phyloP scores from a whole-genome alignment of 2,113 vertebrate genomes.

The Eulacestoma nigropectus region DNA sequence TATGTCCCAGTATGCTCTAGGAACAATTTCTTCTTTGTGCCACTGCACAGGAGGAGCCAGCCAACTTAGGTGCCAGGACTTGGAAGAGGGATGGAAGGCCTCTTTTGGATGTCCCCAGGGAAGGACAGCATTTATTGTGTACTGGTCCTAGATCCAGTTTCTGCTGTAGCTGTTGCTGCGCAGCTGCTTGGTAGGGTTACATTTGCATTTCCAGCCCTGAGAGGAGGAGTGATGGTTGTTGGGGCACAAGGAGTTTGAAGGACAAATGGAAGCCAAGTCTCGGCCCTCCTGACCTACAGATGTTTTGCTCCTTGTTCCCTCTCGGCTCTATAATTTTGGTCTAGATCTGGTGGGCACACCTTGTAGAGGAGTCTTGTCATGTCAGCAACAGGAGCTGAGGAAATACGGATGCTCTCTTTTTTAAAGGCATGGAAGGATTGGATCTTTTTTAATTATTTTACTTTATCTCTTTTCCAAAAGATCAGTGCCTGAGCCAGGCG shows the following conservation, averaged over 20 bases:
- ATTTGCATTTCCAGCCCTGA: background rate
- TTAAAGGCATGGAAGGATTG: background rate
- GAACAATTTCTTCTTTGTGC: background rate
- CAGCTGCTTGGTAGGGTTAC: background rate
- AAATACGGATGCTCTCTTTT: background rate
- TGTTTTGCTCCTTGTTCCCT: background rate
- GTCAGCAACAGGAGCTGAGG: background rate
- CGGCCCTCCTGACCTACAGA: fast-evolving
- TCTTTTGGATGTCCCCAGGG: background rate
- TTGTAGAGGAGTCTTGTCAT: background rate
- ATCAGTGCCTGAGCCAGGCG: fast-evolving
- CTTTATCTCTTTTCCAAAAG: background rate
- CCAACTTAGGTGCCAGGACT: background rate
- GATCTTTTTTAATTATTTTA: background rate
- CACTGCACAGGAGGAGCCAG: background rate
- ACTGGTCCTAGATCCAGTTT: background rate
- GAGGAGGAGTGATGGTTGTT: background rate
- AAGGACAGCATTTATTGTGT: background rate
- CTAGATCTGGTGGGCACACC: background rate
- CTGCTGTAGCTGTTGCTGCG: background rate
- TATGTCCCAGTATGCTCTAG: background rate
- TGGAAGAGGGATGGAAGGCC: background rate
- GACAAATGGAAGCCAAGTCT: background rate
- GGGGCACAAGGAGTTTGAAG: background rate
- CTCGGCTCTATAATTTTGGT: background rate